phyloP scores from a whole-genome alignment of 35 echinoderm and acorn worm genomes.

The Apostichopus japonicus region DNA sequence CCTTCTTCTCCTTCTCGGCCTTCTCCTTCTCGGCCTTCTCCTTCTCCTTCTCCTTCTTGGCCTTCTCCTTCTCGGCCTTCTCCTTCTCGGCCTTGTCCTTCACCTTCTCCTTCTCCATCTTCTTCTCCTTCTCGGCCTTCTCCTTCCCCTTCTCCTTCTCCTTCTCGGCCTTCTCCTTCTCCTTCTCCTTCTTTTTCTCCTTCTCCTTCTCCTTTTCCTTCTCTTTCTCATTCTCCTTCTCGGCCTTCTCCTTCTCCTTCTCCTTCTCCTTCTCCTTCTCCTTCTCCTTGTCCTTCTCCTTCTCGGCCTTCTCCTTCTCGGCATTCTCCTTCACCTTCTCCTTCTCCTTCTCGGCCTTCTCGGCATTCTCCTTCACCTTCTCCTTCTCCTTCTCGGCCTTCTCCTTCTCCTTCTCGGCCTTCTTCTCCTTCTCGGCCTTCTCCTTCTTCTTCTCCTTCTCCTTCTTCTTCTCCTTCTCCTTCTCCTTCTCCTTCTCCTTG shows the following conservation, averaged over 20 bases:
- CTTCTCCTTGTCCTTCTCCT: slow-evolving; percentile 15
- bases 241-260: slow-evolving; percentile 1
- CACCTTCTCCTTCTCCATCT: no score
- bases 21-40: slow-evolving; percentile 21
- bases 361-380: slow-evolving; percentile 15
- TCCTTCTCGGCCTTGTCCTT: no score
- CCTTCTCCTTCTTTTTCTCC: no score
- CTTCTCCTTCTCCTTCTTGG: no score
- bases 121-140: no score
- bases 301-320: slow-evolving; percentile 12
- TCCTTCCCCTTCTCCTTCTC: no score
- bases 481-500: slow-evolving; percentile 26
- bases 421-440: neutral
- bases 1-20: slow-evolving; percentile 22
- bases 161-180: no score
- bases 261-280: slow-evolving; percentile 9
- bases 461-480: slow-evolving; percentile 22
- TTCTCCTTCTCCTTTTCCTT: no score
- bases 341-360: slow-evolving; percentile 25
- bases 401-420: slow-evolving; percentile 8
- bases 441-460: slow-evolving; percentile 18
- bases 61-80: no score
- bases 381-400: slow-evolving; percentile 10
- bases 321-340: slow-evolving; percentile 22
- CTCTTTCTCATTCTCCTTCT: neutral